Evolutionary conservation across 2,113 vertebrate genomes (phyloP).

Genomic region (Odobenus rosmarus): DNA sequence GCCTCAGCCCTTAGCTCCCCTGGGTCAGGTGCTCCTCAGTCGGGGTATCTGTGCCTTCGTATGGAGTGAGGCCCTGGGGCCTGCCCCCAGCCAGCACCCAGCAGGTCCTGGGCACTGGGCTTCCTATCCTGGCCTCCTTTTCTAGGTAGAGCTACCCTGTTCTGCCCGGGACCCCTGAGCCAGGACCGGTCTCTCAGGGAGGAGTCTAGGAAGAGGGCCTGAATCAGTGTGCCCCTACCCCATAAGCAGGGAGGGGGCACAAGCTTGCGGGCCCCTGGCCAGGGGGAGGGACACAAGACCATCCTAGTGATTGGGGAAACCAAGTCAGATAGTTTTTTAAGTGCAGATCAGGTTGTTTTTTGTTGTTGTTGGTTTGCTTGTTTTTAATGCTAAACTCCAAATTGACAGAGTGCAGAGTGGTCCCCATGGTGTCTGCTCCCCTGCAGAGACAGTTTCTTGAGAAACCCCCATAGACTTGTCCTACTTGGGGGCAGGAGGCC

Average conservation of each 20-base stretch:
- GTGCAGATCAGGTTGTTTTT: fast-evolving
- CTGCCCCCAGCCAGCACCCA: background rate
- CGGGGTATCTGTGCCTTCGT: no score
- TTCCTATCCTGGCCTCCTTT: background rate
- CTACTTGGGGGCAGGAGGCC: background rate
- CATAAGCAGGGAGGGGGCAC: background rate
- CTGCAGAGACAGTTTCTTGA: background rate
- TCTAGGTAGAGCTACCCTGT: background rate
- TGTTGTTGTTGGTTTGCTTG: no score
- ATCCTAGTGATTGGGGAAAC: background rate
- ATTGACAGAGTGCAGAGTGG: background rate
- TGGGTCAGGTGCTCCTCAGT: background rate
- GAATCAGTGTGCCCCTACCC: background rate
- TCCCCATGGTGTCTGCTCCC: background rate
- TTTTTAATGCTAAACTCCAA: background rate
- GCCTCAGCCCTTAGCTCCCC: background rate
- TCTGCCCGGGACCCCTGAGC: fast-evolving
- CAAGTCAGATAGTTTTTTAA: background rate
- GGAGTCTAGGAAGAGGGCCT: background rate
- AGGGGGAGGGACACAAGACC: background rate
- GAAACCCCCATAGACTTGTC: background rate
- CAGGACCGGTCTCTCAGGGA: background rate
- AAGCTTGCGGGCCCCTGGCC: background rate
- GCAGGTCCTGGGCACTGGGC: background rate
- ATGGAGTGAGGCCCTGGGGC: fast-evolving